Evolutionary conservation across 2,113 vertebrate genomes (phyloP), one percentile per base, ranked within the genome.

Genomic region (Columba janthina): DNA sequence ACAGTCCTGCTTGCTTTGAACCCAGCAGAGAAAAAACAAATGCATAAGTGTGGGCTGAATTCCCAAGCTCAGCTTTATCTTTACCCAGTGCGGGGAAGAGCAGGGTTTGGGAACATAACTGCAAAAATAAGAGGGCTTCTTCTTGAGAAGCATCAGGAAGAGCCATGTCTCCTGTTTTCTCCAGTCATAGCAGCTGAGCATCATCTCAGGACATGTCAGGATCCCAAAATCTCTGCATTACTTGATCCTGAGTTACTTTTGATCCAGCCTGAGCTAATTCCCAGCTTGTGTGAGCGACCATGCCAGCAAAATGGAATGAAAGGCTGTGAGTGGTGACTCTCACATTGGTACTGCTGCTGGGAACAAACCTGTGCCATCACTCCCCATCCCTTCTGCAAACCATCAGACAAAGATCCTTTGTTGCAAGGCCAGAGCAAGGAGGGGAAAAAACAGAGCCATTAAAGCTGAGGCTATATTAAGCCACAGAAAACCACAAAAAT

Each of bases 401-500:
- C 69, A 29, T 34, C 57, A 85, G 42, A 88, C 78, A 92, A 90
- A 80, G 65, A 26, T 93, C 32, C 82, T 91, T 90, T 90, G 80
- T 90, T 89, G 62, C 15, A 61, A 34, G 60, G 32, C 51, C 69
- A 85, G 58, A 58, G 28, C 14, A 42, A 16, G 56, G 34, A 86
- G 56, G 46, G 44, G 42, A 15, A 17, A 85, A 88, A 85, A 0
- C 75, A 93, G 42, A 28, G 15, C 32, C 22, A 11, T 79, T 93
- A 88, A 71, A 90, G 5, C 31, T 0, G 1, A 85, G 46, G 46
- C 72, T 88, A 50, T 44, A 77, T 81, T 86, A 93, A 94, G 19
- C 44, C 48, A 78, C 5, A 5, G 88, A 84, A 96, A 93, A 85
- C 34, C 85, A 91, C 79, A 93, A 80, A 92, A 93, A 88, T 15